These are phyloP conservation scores for Xylota sylvarum DNA, from an alignment of 2,888 invertebrate genomes.

Conservation along the genomic window DNA sequence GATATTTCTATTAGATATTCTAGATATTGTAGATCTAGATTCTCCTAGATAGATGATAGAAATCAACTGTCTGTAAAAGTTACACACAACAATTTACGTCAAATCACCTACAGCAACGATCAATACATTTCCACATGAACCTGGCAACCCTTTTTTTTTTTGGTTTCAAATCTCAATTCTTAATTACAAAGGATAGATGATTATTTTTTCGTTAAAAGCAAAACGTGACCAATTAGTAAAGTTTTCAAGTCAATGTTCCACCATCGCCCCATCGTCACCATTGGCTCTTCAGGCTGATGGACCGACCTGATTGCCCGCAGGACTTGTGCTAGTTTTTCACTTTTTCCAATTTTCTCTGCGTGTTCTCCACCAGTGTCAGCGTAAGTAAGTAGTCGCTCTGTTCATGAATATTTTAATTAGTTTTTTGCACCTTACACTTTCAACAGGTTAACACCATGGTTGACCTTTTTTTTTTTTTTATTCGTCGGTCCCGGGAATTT, in stretches of 20 bases:
- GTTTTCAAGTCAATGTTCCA: slow-evolving; percentile 61
- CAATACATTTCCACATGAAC: no score
- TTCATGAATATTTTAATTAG: slow-evolving; percentile 77
- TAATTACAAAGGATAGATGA: slow-evolving; percentile 29
- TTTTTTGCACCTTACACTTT: slow-evolving; percentile 62
- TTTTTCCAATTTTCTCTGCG: slow-evolving; percentile 34
- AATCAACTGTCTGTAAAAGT: no score
- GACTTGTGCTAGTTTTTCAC: slow-evolving; percentile 43
- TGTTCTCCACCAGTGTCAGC: not conserved
- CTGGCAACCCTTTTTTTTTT: not conserved
- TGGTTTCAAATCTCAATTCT: not conserved
- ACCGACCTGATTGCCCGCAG: not conserved
- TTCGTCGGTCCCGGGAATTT: not conserved
- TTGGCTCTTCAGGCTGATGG: slow-evolving; percentile 6
- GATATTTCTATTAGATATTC: no score
- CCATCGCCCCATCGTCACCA: slow-evolving; percentile 1
- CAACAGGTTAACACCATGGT: slow-evolving; percentile 64
- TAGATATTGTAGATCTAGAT: no score
- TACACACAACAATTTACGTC: no score
- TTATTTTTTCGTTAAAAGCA: slow-evolving; percentile 32
- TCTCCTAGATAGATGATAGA: no score
- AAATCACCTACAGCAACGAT: no score
- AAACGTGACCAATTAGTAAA: slow-evolving; percentile 73
- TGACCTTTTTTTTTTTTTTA: slow-evolving; percentile 13
- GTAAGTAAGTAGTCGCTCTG: slow-evolving; percentile 42